Percentiles rank a stretch among this genome's conserved stretches.
Conservation (phyloP, 1,140 invertebrate species). For the Ephestia elutella region DNA sequence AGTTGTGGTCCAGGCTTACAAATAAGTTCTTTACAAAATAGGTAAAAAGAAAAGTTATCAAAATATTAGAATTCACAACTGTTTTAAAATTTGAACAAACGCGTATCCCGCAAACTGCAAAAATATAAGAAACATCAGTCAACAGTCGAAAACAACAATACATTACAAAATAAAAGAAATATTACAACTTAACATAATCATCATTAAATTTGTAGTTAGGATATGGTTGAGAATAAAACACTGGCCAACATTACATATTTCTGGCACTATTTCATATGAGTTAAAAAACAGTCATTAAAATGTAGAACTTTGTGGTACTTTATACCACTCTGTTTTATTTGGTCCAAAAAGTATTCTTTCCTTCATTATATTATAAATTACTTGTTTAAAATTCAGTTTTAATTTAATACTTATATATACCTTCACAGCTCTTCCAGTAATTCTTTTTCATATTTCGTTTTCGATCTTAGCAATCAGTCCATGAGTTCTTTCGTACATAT, state of each 20-base stretch:
- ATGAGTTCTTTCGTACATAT: too few species aligned
- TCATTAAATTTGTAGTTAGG: background rate
- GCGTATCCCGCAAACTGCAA: background rate
- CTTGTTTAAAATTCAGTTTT: background rate
- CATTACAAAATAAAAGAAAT: background rate
- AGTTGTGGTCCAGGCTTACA: background rate
- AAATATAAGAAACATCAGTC: background rate
- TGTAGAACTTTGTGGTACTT: background rate
- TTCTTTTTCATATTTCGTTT: background rate
- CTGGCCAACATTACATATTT: background rate
- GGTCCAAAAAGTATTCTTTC: background rate
- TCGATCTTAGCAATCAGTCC: background rate
- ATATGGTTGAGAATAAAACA: background rate
- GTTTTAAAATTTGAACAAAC: conserved; percentile 1
- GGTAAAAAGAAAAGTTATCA: background rate
- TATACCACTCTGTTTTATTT: background rate
- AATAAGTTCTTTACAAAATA: background rate
- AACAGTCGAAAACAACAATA: background rate
- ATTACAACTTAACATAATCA: background rate
- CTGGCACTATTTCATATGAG: too few species aligned
- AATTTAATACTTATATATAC: background rate
- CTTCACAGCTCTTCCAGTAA: background rate
- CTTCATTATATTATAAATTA: too few species aligned
- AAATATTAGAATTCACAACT: background rate
- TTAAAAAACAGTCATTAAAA: too few species aligned